Evolutionary conservation across 30 jellyfish, hydroid and myxozoan species (phyloP).

Genomic region (Haliclystus octoradiatus): DNA sequence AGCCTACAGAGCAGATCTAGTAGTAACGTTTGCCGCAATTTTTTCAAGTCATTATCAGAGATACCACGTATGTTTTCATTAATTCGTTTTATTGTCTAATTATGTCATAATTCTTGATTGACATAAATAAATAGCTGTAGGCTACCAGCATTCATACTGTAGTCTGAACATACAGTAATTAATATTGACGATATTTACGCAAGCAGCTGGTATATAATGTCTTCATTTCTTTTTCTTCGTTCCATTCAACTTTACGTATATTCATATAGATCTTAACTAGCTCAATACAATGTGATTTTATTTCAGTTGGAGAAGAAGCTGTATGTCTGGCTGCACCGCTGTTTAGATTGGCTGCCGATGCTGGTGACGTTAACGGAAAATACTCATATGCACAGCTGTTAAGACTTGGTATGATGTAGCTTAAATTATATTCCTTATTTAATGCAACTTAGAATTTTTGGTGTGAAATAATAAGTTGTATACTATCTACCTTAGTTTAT

Average conservation of each 20-base stretch:
- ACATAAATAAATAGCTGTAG: background rate
- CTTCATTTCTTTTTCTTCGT: background rate
- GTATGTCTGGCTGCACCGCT: conserved; percentile 54
- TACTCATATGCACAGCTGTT: conserved; percentile 76
- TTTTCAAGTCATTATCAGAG: too few species aligned
- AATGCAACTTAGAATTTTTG: too few species aligned
- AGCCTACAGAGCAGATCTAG: too few species aligned
- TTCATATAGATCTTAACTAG: too few species aligned
- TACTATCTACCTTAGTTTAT: too few species aligned
- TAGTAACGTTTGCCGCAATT: too few species aligned
- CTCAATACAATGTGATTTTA: background rate
- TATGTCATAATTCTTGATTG: background rate
- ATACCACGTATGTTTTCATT: background rate
- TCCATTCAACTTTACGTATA: too few species aligned
- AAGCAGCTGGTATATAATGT: too few species aligned
- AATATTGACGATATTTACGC: background rate
- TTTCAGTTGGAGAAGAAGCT: conserved; percentile 81
- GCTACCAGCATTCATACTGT: background rate
- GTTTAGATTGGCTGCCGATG: conserved; percentile 59
- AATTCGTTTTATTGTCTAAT: background rate
- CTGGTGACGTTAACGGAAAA: conserved; percentile 72
- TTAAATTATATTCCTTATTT: background rate
- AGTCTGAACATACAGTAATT: background rate
- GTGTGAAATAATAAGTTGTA: too few species aligned
- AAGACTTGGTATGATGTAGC: conserved; percentile 36